Evolutionary conservation across 1,140 invertebrate species (phyloP), one percentile per base, ranked within the genome.

Genomic region (Psilanteris sp.): DNA sequence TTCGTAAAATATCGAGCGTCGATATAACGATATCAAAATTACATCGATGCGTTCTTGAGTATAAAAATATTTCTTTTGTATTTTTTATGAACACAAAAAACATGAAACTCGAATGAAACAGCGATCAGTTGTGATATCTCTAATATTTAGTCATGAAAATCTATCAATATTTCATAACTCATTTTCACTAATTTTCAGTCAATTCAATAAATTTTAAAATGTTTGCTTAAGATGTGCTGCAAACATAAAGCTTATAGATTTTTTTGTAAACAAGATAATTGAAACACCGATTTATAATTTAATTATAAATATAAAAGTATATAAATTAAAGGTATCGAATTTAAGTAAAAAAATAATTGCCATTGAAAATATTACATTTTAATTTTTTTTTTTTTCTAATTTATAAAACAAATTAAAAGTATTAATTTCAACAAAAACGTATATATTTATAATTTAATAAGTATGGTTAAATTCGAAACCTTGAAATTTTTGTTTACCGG

Each of bases 1-100:
- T 29, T 18, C n/a, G 20, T 37, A 27, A 44, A 44, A 46, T 41
- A 29, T 24, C 7, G 6, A 24, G 15, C 11, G 9, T 14, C 15
- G 29, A 50, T 46, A 50, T 34, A 32, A 26, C 29, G 31, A 26
- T 16, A 27, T 44, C n/a, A 13, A 24, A 55, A 41, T 59, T 32
- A 43, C 27, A 9, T 43, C n/a, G 13, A 39, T 39, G 39, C 34
- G 14, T 43, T 59, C 15, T 59, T 36, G 10, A 32, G 31, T 41
- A 64, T 50, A 62, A 62, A 62, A 50, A 62, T 62, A 39, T 50
- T 22, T 50, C 16, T 50, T 34, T 44, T 22, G 15, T 34, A 16
- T 15, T 14, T 43, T 57, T n/a, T 57, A 31, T 57, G 16, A 26
- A 44, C 37, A 57, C 37, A 24, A 44, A 37, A 57, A 32, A 50